Evolutionary conservation across 2,888 invertebrate species (phyloP).

Genomic region (Stenichneumon culpator): DNA sequence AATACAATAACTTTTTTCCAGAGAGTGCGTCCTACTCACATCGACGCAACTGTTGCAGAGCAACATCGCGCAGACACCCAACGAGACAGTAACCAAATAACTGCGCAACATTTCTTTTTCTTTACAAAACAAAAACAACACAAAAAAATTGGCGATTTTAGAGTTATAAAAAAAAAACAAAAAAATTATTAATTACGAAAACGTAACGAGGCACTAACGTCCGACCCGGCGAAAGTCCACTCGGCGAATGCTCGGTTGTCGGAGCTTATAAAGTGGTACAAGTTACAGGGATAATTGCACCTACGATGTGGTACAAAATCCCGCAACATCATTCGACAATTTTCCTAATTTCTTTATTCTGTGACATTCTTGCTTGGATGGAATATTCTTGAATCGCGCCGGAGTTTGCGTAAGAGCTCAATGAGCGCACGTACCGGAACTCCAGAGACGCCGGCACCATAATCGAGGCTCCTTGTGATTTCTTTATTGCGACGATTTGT

Average conservation of each 20-base stretch:
- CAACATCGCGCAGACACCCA: neutral
- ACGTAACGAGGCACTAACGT: constrained; percentile 5
- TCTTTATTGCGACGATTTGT: neutral
- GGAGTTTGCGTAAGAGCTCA: constrained; percentile 32
- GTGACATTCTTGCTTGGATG: constrained; percentile 42
- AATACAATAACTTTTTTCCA: neutral
- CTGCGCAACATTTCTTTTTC: neutral
- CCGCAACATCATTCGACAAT: constrained; percentile 20
- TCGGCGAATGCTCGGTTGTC: neutral
- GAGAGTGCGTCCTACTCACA: neutral
- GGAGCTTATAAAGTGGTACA: constrained; percentile 51
- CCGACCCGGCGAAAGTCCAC: neutral
- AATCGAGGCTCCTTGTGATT: constrained; percentile 19
- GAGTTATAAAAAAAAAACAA: neutral
- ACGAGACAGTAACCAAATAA: neutral
- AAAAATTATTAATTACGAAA: neutral
- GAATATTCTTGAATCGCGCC: neutral
- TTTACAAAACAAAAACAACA: neutral
- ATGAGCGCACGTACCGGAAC: constrained; percentile 2
- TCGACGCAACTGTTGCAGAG: neutral
- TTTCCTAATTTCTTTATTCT: constrained; percentile 40
- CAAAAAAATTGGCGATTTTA: too few species aligned
- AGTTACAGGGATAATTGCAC: constrained; percentile 20
- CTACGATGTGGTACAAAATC: neutral
- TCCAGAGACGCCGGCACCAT: neutral